These are phyloP conservation scores for Drosophila pachea DNA, from an alignment of 1,140 invertebrate genomes.

Conservation along the genomic window DNA sequence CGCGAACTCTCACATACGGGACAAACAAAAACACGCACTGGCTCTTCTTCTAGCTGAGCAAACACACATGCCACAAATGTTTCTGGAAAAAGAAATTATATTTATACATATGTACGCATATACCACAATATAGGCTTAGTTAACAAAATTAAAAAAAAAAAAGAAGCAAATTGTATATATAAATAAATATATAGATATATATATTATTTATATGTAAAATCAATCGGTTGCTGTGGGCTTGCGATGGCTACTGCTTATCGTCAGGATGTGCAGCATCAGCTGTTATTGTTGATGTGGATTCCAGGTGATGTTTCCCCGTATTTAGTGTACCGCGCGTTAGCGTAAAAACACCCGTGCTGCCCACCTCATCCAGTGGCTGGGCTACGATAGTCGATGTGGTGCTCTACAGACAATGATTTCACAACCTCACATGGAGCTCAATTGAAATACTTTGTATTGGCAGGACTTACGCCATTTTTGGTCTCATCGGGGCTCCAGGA, in stretches of 20 bases:
- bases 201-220: constrained; percentile 3
- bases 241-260: constrained; percentile 20
- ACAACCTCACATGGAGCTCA: background rate
- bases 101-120: constrained; percentile 23
- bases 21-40: constrained; percentile 1
- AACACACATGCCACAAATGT: constrained; percentile 48
- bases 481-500: constrained; percentile 75
- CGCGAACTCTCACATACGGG: background rate
- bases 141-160: constrained; percentile 20
- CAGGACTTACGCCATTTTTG: constrained; percentile 66
- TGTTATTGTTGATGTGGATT: constrained; percentile 29
- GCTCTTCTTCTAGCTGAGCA: constrained; percentile 31
- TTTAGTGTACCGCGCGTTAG: constrained; percentile 51
- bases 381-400: constrained; percentile 75
- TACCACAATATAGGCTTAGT: constrained; percentile 14
- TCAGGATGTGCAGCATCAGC: constrained; percentile 3
- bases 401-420: constrained; percentile 40
- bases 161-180: background rate
- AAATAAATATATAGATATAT: background rate
- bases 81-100: constrained; percentile 25
- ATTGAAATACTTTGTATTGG: background rate
- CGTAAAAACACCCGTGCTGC: constrained; percentile 69
- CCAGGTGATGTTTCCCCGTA: constrained; percentile 33
- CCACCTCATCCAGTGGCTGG: constrained; percentile 67
- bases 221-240: too few relatives aligned